Evolutionary conservation across 2,797 vertebrate species (phyloP).

Genomic region (Pangasius macronema): DNA sequence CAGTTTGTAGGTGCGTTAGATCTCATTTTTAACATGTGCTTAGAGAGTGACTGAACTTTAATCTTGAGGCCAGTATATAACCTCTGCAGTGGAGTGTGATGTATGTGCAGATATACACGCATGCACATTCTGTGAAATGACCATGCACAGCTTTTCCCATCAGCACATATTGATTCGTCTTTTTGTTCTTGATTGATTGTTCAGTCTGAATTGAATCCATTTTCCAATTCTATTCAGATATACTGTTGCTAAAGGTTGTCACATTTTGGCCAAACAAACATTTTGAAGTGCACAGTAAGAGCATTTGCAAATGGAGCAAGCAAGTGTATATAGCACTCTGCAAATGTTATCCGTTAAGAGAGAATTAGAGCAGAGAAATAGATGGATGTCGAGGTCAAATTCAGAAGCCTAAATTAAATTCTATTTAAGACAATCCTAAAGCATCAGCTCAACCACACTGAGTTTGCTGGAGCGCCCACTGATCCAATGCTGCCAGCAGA

Average conservation of each 20-base stretch:
- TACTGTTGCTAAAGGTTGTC: background rate
- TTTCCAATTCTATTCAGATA: background rate
- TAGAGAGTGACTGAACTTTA: background rate
- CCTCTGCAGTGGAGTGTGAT: background rate
- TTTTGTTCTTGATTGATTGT: constrained; percentile 1
- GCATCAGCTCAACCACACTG: background rate
- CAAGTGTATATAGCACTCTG: background rate
- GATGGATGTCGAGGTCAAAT: background rate
- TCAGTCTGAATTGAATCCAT: background rate
- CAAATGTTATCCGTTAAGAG: background rate
- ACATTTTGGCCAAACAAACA: constrained; percentile 6
- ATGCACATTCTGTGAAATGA: background rate
- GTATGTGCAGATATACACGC: background rate
- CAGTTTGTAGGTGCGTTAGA: constrained; percentile 2
- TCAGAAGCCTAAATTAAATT: background rate
- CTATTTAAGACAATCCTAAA: background rate
- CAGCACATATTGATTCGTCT: background rate
- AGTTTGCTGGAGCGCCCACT: background rate
- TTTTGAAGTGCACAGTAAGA: background rate
- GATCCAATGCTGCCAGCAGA: background rate
- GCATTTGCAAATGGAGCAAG: background rate
- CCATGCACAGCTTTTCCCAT: background rate
- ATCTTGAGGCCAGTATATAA: background rate
- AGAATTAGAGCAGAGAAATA: background rate
- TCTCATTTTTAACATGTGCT: background rate